Base-by-base conservation (phyloP, 2,797 vertebrate species). In the Anguilla obscura region DNA sequence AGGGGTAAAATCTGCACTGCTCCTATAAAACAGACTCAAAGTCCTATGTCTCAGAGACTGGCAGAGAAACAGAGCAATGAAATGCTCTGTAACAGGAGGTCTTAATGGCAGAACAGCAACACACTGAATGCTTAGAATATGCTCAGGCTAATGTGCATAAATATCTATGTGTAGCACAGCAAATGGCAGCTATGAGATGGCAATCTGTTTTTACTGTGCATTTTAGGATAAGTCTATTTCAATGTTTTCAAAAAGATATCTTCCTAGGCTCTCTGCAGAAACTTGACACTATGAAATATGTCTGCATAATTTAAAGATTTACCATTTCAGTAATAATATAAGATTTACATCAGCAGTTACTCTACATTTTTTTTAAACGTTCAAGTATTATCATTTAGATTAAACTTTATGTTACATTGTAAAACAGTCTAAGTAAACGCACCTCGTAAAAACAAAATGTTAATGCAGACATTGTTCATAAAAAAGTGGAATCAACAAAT, bases 401-500 rank as follows among this genome's bases (percentile, higher is more conserved):
- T 85, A 88, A 83, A 69, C 79, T 87, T 87, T 84, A 84, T 27
- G 36, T 48, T 48, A 40, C 27, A 48, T 90, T 89, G 90, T 90
- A 82, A 54, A 91, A 88, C 86, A 90, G 50, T 50, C 92, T 92
- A 91, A 86, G 91, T 93, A 93, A 95, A 95, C 90, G 91, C 91
- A 88, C 89, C 91, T 91, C 92, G 92, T 94, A 94, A 95, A 95
- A 95, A 90, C 91, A 83, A 94, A 94, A 93, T 90, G 92, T 95
- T 94, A 92, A 93, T 92, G 94, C 89, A 24, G 91, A 93, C 91
- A 87, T 86, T 88, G 92, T 91, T 92, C 92, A 93, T 92, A 92
- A 92, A 94, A 90, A 91, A 93, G 90, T 94, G 91, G 94, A 94
- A 93, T 94, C 92, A 92, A 93, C 93, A 94, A 94, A 93, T 93